Conservation (phyloP, 2,888 invertebrate species). For the Unio pictorum region DNA sequence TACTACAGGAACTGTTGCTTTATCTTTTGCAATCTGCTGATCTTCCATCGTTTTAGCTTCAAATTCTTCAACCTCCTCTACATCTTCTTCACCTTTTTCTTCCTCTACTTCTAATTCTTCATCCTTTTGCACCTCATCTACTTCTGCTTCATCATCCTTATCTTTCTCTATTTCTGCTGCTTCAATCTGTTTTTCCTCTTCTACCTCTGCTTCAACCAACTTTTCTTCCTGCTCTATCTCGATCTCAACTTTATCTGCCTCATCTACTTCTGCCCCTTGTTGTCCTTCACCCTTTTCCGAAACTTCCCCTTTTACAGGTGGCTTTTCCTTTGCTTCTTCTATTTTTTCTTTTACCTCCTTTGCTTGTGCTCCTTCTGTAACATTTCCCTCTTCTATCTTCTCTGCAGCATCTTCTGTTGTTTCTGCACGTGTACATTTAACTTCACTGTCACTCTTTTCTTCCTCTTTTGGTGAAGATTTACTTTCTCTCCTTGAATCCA, state of each 20-base stretch:
- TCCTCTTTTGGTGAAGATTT: slow-evolving; percentile 5
- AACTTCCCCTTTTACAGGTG: slow-evolving; percentile 1
- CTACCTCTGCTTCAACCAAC: slow-evolving; percentile 6
- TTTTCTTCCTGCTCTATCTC: slow-evolving; percentile 13
- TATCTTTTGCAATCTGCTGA: not conserved
- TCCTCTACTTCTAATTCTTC: slow-evolving; percentile 3
- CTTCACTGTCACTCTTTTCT: slow-evolving; percentile 13
- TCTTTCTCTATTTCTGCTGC: slow-evolving; percentile 9
- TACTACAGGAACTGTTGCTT: slow-evolving; percentile 3
- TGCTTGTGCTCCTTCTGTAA: slow-evolving; percentile 3
- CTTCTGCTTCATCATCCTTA: slow-evolving; percentile 4
- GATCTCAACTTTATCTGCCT: slow-evolving; percentile 6
- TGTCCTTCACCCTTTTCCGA: slow-evolving; percentile 4
- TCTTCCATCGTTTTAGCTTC: slow-evolving; percentile 1
- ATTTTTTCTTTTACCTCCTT: slow-evolving; percentile 6
- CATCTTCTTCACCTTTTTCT: slow-evolving; percentile 5
- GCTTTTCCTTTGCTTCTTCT: slow-evolving; percentile 6
- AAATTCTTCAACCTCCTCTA: slow-evolving; percentile 1
- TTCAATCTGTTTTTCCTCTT: slow-evolving; percentile 3
- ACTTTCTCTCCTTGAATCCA: too few species aligned
- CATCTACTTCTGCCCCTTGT: slow-evolving; percentile 4
- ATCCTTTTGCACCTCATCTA: slow-evolving; percentile 5
- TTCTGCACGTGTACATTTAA: not conserved
- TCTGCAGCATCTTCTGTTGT: slow-evolving; percentile 8
- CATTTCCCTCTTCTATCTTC: slow-evolving; percentile 9